Base-by-base conservation (phyloP, 2,888 invertebrate species). In the Neelides folsomi region DNA sequence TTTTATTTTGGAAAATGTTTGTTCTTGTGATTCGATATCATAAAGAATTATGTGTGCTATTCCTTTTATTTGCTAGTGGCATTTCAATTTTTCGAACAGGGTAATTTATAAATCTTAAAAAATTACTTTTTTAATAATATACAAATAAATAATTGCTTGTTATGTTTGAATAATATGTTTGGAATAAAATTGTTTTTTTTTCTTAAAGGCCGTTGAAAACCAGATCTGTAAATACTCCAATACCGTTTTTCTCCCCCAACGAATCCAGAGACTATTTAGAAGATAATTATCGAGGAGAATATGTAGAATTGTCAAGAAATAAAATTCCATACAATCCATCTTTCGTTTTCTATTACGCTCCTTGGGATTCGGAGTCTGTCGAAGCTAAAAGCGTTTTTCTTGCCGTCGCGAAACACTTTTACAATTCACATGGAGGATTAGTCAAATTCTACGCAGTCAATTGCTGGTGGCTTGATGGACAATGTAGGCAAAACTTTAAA, bases 401-500 rank as follows among this genome's bases (percentile, higher is more conserved):
- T 8, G 49, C 47, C 18, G 62, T 64, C 3, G 64, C 62, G 35
- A 52, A 59, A 35, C 55, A 61, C 52, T 62, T 62, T 45, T 52
- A 56, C 34, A 44, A 49, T 12, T 48, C 56, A 1, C 20, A 54
- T 10, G 56, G 56, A 27, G 55, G 55, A 9, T 51, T 56, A 47
- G 48, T 64, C 12, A 59, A 58, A 39, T 64, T 64, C 42, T 58
- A 56, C 48, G 62, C 62, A 10, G 61, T 64, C 18, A 64, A 64
- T 40, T 64, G 64, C 43, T 64, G 64, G 64, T 64, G 59, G 58
- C 59, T 59, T 4, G 57, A 57, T 37, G 64, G 64, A 36, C 59
- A 64, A 38, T 64, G 64, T 47, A 49, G 61, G 27, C 59, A 59
- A 44, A 62, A 64, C 49, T 64, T 62, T 47, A 64, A 64, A 42